Evolutionary conservation across 2,797 vertebrate species (phyloP).

Genomic region (Erethizon dorsatum): DNA sequence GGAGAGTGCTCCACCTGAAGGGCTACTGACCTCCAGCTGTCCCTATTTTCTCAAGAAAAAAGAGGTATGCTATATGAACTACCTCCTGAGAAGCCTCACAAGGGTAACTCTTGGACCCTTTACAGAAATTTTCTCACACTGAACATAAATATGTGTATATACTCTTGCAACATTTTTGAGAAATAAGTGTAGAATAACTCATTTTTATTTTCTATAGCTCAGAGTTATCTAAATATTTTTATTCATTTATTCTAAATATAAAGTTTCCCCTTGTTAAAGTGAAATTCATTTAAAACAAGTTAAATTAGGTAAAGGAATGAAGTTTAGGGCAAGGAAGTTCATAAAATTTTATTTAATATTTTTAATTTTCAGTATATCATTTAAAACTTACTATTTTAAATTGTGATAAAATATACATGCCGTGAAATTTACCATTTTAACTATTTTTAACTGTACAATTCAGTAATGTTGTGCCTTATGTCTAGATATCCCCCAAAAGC

Average conservation of each 20-base stretch:
- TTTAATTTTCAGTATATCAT: not conserved
- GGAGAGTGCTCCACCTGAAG: rapidly evolving
- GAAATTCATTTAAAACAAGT: not conserved
- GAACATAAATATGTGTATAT: rapidly evolving
- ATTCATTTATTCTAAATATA: not conserved
- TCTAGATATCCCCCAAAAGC: not conserved
- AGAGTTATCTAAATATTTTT: not conserved
- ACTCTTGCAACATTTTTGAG: not conserved
- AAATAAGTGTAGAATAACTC: not conserved
- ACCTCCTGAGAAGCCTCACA: rapidly evolving
- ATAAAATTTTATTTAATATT: not conserved
- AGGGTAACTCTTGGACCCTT: not conserved
- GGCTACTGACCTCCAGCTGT: rapidly evolving
- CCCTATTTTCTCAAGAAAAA: rapidly evolving
- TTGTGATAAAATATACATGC: no score
- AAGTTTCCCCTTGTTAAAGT: not conserved
- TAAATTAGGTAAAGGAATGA: not conserved
- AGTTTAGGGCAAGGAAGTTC: not conserved
- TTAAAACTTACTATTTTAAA: not conserved
- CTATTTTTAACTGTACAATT: not conserved
- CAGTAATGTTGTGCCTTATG: not conserved
- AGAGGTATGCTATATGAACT: rapidly evolving
- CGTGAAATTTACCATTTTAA: rapidly evolving
- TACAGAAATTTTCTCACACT: rapidly evolving
- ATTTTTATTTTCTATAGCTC: not conserved